phyloP scores from a whole-genome alignment of 2,797 vertebrate species.

The Silurus lanzhouensis region DNA sequence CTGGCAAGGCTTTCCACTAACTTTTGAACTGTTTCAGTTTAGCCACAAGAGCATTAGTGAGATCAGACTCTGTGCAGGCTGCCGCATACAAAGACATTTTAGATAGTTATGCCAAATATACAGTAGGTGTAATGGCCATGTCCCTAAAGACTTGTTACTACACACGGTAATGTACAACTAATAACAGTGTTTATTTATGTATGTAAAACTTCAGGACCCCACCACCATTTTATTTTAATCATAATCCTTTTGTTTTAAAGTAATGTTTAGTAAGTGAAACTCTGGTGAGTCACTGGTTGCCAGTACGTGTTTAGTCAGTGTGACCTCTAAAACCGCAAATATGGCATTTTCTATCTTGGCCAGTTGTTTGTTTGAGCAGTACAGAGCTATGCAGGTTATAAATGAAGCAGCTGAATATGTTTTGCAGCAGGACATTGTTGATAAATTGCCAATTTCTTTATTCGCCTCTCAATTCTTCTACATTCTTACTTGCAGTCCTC shows the following conservation, averaged over 20 bases:
- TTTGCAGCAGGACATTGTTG: slow-evolving; percentile 31
- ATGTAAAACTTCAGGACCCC: not conserved
- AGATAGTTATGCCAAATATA: too few species aligned
- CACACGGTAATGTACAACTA: too few species aligned
- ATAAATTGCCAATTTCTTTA: slow-evolving; percentile 41
- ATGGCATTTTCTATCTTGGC: slow-evolving; percentile 35
- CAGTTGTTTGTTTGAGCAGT: slow-evolving; percentile 58
- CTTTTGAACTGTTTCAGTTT: not conserved
- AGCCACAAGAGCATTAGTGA: not conserved
- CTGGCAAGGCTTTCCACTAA: not conserved
- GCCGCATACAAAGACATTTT: not conserved
- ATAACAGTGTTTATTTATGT: not conserved
- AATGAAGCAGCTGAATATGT: slow-evolving; percentile 35
- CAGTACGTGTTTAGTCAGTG: slow-evolving; percentile 21
- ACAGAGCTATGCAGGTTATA: slow-evolving; percentile 41
- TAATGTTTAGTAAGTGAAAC: not conserved
- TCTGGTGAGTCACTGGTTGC: not conserved
- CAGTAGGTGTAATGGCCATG: not conserved
- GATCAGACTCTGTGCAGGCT: not conserved
- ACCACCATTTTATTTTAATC: not conserved
- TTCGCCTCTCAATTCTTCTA: slow-evolving; percentile 23
- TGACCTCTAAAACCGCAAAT: slow-evolving; percentile 18
- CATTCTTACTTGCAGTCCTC: slow-evolving; percentile 32
- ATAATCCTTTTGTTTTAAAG: not conserved
- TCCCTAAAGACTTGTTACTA: not conserved